A percentile compares a stretch with the other conserved stretches of the same genome.
phyloP scores from a whole-genome alignment of 2,888 invertebrate species.

The Merodon equestris region DNA sequence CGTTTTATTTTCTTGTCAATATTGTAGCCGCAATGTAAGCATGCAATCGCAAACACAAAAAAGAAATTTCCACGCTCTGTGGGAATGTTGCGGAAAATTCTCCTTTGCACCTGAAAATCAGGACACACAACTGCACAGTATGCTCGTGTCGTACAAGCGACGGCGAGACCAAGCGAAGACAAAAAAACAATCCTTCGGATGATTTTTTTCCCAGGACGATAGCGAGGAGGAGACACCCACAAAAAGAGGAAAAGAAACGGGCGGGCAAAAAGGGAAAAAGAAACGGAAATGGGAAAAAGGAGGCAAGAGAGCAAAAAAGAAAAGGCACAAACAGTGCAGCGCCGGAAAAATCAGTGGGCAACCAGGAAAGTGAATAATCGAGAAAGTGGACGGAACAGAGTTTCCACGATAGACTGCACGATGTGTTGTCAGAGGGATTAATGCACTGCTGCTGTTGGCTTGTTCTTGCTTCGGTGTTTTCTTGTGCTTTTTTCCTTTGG shows the following conservation, averaged over 20 bases:
- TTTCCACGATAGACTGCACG: constrained; percentile 43
- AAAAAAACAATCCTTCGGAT: constrained; percentile 42
- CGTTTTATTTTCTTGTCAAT: constrained; percentile 69
- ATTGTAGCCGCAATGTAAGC: constrained; percentile 68
- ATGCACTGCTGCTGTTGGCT: constrained; percentile 50
- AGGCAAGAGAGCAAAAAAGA: constrained; percentile 27
- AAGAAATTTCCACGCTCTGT: constrained; percentile 65
- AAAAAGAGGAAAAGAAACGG: background rate
- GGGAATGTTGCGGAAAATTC: constrained; percentile 65
- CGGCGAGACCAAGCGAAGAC: constrained; percentile 40
- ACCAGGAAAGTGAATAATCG: constrained; percentile 69
- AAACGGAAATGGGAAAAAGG: background rate
- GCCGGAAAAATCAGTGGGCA: constrained; percentile 60
- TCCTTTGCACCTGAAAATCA: constrained; percentile 63
- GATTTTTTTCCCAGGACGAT: constrained; percentile 28
- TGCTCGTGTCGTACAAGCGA: background rate
- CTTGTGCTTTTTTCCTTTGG: no score
- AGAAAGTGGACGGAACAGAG: constrained; percentile 61
- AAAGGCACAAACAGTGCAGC: constrained; percentile 38
- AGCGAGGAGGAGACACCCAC: background rate
- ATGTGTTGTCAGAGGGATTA: constrained; percentile 52
- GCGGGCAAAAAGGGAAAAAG: no score
- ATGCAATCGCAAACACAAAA: constrained; percentile 64
- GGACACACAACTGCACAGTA: constrained; percentile 15
- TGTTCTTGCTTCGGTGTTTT: no score